Evolutionary conservation across 1,140 invertebrate genomes (phyloP), one percentile per base, ranked within the genome.

Genomic region (Drosophila tropicalis): DNA sequence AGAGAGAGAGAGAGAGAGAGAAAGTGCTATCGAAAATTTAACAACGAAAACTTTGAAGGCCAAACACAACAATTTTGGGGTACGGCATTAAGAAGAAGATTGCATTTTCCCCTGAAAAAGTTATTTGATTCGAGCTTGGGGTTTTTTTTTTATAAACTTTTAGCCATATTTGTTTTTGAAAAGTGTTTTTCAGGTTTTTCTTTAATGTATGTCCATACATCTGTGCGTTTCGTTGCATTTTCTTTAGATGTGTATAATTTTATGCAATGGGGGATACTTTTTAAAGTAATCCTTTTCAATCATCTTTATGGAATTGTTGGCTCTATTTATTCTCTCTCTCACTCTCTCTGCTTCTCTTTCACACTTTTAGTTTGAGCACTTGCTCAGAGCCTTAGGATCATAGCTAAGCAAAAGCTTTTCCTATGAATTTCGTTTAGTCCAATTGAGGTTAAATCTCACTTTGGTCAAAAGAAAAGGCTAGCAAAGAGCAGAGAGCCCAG

Each of bases 381-480:
- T 51, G 44, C 44, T 51, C 19, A 51, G 44, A 51, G 44, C 44
- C 44, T 51, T 12, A 22, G 44, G 44, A 51, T 51, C 44, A 51
- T 51, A 22, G 44, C 44, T 22, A 22, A 3, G 44, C 44, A 19
- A 51, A 51, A 22, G 44, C 44, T 51, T 51, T 51, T 51, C 17
- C 44, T 51, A 51, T 51, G 44, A 19, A 51, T 51, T 51, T 22
- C 44, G 44, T 51, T 51, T 51, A 51, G 44, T 51, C 44, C 44
- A 51, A 51, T 51, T 51, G 44, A 51, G 44, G 44, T 51, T 51
- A 51, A 51, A 51, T 51, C 44, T 51, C 44, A 51, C 44, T 51
- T 51, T 22, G 44, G 44, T 51, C 44, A 51, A 51, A 51, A 51
- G 44, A 19, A 51, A 51, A 9, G 9, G 15, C 44, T 47, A 19